phyloP scores from a whole-genome alignment of 2,113 vertebrate species.

The Hydrochoerus hydrochaeris region DNA sequence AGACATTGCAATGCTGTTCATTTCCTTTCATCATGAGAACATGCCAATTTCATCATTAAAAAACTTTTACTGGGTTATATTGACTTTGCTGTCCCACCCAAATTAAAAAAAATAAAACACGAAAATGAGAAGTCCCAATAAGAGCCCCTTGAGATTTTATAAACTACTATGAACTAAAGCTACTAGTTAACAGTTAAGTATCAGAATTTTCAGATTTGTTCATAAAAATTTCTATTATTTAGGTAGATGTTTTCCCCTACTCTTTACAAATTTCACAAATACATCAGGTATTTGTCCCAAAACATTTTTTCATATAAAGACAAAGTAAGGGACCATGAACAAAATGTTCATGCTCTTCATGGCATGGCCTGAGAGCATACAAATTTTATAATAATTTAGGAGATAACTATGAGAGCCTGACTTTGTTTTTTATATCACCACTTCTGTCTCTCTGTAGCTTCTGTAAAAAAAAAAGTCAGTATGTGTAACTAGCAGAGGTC shows the following conservation, averaged over 20 bases:
- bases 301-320: slow-evolving; percentile 43
- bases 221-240: slow-evolving; percentile 69
- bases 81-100: slow-evolving; percentile 66
- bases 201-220: slow-evolving; percentile 77
- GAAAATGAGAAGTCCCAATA: slow-evolving; percentile 66
- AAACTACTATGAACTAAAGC: slow-evolving; percentile 73
- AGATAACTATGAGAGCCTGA: slow-evolving; percentile 35
- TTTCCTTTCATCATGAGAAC: slow-evolving; percentile 82
- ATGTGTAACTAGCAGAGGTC: slow-evolving; percentile 16
- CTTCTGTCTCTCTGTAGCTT: slow-evolving; percentile 43
- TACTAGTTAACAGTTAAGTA: slow-evolving; percentile 79
- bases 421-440: slow-evolving; percentile 5
- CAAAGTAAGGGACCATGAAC: slow-evolving; percentile 41
- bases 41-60: slow-evolving; percentile 81
- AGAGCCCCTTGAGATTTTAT: slow-evolving; percentile 70
- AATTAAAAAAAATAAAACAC: slow-evolving; percentile 72
- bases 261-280: slow-evolving; percentile 39
- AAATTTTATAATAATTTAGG: slow-evolving; percentile 19
- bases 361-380: slow-evolving; percentile 17
- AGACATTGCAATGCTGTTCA: slow-evolving; percentile 90
- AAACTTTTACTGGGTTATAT: slow-evolving; percentile 68
- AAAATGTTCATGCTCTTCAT: slow-evolving; percentile 25
- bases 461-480: slow-evolving; percentile 33
- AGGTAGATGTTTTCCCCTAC: slow-evolving; percentile 67
- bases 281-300: slow-evolving; percentile 38